Base-by-base conservation (phyloP, 2,113 vertebrate species). In the Lates calcarifer region DNA sequence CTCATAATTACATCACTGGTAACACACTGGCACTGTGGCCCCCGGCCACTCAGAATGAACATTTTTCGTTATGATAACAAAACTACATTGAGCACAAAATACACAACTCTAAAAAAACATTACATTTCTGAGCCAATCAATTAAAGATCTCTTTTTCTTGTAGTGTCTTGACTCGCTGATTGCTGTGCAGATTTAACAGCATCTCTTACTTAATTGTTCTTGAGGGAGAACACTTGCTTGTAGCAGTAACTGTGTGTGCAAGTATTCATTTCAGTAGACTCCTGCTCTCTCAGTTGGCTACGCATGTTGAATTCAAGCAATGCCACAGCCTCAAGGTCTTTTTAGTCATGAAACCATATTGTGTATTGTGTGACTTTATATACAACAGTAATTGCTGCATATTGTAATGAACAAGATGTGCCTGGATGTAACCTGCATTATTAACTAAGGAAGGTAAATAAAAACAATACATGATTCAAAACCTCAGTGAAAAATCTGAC, bases 1-100 rank as follows among this genome's bases (percentile, higher is more conserved):
- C 74, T 87, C 77, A 63, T 82, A 72, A 79, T 83, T 61, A 77
- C 39, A 87, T 71, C 69, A 77, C 35, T 53, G 53, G 62, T 20
- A 57, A 47, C 74, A 61, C 28, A 45, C 57, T 83, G 77, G 45
- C 18, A 51, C 60, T 43, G 67, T 79, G 39, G 29, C 76, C 55
- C 29, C 28, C 37, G 51, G 58, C 49, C 45, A n/a, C 53, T 69
- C 31, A 39, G 22, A 20, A 53, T 45, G 29, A 60, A 72, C 49
- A 72, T 78, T 62, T 69, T 62, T 28, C 41, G 20, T 26, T 66
- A n/a, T 22, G 28, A 73, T 10, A 62, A 62, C 60, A 24, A 60
- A 71, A 64, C 17, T 61, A 26, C 22, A 20, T 17, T 6, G 35
- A 68, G 14, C 24, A 69, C 17, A 56, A 82, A 77, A 43, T 28